A percentile compares a stretch with the other conserved stretches of the same genome.
These are phyloP conservation scores for Netelia inedita DNA, from an alignment of 2,888 invertebrate species.

Conservation along the genomic window DNA sequence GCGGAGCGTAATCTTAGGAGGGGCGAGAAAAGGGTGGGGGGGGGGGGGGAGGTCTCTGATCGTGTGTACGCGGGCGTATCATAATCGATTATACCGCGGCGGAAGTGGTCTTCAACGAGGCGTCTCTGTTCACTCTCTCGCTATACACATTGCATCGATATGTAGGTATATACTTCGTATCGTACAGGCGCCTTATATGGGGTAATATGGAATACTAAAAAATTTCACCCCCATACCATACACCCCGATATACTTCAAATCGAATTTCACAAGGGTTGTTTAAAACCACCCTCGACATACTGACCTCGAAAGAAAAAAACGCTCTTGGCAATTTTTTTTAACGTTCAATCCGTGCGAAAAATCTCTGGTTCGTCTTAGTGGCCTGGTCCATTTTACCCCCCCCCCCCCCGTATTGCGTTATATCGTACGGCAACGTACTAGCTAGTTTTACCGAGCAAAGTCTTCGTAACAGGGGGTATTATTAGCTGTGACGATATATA, in stretches of 20 bases:
- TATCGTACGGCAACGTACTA: conserved; percentile 42
- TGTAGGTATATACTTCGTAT: background rate
- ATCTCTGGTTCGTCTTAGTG: background rate
- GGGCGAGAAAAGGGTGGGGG: background rate
- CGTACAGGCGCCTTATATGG: background rate
- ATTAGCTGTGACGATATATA: conserved; percentile 58
- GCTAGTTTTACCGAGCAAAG: conserved; percentile 59
- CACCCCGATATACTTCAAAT: too few relatives aligned
- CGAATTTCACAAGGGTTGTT: too few relatives aligned
- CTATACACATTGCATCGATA: conserved; percentile 46
- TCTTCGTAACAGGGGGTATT: conserved; percentile 60
- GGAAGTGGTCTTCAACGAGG: conserved; percentile 65
- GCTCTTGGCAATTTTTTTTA: background rate
- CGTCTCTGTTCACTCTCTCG: conserved; percentile 59
- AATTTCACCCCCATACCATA: too few relatives aligned
- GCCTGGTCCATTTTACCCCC: background rate
- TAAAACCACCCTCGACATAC: too few relatives aligned
- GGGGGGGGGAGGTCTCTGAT: conserved; percentile 11
- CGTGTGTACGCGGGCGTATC: conserved; percentile 3
- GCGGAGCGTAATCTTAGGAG: background rate
- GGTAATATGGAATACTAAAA: background rate
- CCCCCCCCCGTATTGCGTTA: too few relatives aligned
- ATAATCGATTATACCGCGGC: conserved; percentile 56
- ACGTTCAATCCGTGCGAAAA: background rate
- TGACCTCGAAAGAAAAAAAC: too few relatives aligned